Conservation (phyloP, 2,888 invertebrate species). For the Sphaeridia pumilis region DNA sequence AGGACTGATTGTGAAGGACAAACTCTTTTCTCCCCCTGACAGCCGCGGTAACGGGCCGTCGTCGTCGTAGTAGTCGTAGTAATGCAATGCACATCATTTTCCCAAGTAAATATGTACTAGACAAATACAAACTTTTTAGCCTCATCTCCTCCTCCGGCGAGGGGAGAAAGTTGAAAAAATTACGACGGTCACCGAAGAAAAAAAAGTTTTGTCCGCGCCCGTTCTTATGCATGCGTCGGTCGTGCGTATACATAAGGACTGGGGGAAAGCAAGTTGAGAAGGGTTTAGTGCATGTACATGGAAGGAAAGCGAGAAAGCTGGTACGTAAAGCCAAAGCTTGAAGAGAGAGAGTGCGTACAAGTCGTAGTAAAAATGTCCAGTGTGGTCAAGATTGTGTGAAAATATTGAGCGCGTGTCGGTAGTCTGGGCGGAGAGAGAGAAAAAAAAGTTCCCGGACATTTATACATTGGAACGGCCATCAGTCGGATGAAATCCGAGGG, state of each 20-base stretch:
- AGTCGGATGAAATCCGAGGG: not conserved
- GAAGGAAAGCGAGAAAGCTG: not conserved
- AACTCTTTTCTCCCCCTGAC: not conserved
- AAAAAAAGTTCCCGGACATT: slow-evolving; percentile 5
- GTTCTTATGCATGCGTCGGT: no score
- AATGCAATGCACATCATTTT: not conserved
- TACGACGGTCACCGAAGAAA: not conserved
- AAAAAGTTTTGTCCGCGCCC: not conserved
- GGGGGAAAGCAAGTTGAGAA: not conserved
- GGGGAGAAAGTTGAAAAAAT: not conserved
- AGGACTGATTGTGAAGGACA: slow-evolving; percentile 2
- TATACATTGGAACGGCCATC: slow-evolving; percentile 11
- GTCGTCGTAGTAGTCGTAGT: no score
- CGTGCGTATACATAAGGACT: no score
- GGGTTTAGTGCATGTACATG: not conserved
- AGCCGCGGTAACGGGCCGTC: not conserved
- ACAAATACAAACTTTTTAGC: not conserved
- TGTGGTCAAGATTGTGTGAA: slow-evolving; percentile 21
- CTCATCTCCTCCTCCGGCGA: not conserved
- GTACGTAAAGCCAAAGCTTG: not conserved
- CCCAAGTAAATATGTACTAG: not conserved
- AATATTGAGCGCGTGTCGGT: slow-evolving; percentile 19
- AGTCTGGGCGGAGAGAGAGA: slow-evolving; percentile 10
- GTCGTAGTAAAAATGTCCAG: slow-evolving; percentile 18
- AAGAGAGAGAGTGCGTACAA: slow-evolving; percentile 8